These are phyloP conservation scores for Acropora tenuis DNA, from an alignment of 64 coral and sea anemone species.

Conservation along the genomic window DNA sequence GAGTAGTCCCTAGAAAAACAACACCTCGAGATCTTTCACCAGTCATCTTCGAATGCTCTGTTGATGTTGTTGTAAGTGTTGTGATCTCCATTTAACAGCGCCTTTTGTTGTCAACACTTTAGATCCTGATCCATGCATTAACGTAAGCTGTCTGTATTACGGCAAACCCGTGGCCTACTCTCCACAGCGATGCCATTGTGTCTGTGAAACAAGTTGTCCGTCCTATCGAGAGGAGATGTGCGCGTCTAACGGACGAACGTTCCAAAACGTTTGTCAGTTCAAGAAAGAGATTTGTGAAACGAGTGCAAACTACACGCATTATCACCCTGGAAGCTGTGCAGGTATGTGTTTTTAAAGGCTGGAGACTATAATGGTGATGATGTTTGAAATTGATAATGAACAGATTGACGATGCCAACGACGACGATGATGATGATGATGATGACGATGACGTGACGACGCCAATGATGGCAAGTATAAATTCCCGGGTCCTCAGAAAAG, in stretches of 20 bases:
- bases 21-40: too few relatives aligned
- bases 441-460: too few relatives aligned
- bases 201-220: slow-evolving; percentile 47
- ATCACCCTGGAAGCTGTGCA: slow-evolving; percentile 56
- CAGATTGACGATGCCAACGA: too few relatives aligned
- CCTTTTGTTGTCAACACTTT: too few relatives aligned
- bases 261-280: slow-evolving; percentile 62
- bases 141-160: slow-evolving; percentile 37
- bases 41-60: too few relatives aligned
- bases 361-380: background rate
- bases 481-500: too few relatives aligned
- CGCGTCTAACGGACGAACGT: slow-evolving; percentile 50
- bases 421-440: too few relatives aligned
- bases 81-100: background rate
- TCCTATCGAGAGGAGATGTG: slow-evolving; percentile 66
- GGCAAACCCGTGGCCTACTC: slow-evolving; percentile 40
- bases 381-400: background rate
- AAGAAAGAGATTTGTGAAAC: slow-evolving; percentile 64
- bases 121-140: slow-evolving; percentile 36
- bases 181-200: slow-evolving; percentile 19
- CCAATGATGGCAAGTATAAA: too few relatives aligned
- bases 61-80: background rate
- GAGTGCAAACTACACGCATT: slow-evolving; percentile 44
- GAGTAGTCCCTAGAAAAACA: too few relatives aligned
- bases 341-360: background rate